A percentile compares a stretch with the other conserved stretches of the same genome.
These are phyloP conservation scores for Sesia bembeciformis DNA, from an alignment of 2,888 invertebrate species.

Conservation along the genomic window DNA sequence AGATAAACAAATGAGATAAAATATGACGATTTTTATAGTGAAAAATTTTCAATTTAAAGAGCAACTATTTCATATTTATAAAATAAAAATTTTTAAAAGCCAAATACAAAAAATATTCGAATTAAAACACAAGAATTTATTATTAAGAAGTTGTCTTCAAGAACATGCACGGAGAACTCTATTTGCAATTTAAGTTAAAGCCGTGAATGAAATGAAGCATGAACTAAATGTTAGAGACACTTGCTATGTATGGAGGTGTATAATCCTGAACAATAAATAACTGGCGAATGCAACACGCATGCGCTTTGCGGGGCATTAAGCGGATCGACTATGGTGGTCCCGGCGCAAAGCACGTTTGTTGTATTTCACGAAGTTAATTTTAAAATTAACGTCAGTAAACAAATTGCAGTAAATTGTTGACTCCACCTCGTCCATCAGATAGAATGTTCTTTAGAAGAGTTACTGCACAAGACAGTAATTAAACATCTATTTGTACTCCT, in stretches of 20 bases:
- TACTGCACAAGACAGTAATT: too few species aligned
- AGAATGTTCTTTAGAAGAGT: not conserved
- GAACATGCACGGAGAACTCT: too few species aligned
- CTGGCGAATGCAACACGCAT: constrained; percentile 21
- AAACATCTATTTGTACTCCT: too few species aligned
- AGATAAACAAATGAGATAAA: too few species aligned
- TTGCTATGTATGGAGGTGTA: not conserved
- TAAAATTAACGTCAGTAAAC: constrained; percentile 67
- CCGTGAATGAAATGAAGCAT: not conserved
- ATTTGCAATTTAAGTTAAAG: not conserved
- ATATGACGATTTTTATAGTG: too few species aligned
- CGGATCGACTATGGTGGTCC: constrained; percentile 55
- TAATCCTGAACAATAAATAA: constrained; percentile 27
- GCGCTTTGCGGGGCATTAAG: constrained; percentile 12
- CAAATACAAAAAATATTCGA: too few species aligned
- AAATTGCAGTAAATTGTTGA: constrained; percentile 53
- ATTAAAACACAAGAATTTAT: too few species aligned
- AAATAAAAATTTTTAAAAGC: too few species aligned
- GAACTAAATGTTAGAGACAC: not conserved
- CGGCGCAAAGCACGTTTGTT: constrained; percentile 57
- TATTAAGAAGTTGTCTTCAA: too few species aligned
- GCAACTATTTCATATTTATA: too few species aligned
- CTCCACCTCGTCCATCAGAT: constrained; percentile 23
- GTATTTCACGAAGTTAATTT: constrained; percentile 66
- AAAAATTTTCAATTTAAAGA: too few species aligned